These are phyloP conservation scores for Taphrorychus bicolor DNA, from an alignment of 2,888 invertebrate species.

Conservation along the genomic window DNA sequence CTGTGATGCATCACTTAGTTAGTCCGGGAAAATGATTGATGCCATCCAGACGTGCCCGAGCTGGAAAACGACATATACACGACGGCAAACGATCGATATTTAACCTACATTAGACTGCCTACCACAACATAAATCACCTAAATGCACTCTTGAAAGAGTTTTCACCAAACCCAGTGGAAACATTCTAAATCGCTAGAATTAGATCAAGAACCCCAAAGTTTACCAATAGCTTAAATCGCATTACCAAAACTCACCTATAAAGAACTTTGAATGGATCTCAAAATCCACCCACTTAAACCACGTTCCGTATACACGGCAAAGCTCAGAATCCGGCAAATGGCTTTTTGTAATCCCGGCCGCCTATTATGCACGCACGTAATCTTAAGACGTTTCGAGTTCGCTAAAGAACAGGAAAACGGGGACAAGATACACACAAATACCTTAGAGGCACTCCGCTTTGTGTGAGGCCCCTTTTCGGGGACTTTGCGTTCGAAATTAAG, in stretches of 20 bases:
- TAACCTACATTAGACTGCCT: not conserved
- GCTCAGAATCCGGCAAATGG: slow-evolving; percentile 13
- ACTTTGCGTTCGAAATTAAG: slow-evolving; percentile 8
- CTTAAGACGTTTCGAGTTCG: slow-evolving; percentile 16
- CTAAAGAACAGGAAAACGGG: slow-evolving; percentile 5
- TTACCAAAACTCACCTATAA: too few relatives aligned
- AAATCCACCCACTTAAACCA: not conserved
- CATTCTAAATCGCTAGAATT: too few relatives aligned
- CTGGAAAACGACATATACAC: not conserved
- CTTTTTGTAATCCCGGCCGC: slow-evolving; percentile 15
- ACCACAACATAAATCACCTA: not conserved
- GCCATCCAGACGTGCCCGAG: not conserved
- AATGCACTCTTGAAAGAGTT: not conserved
- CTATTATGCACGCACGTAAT: slow-evolving; percentile 28
- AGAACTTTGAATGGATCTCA: not conserved
- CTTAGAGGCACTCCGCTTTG: slow-evolving; percentile 16
- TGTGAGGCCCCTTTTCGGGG: slow-evolving; percentile 4
- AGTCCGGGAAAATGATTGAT: not conserved
- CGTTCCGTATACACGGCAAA: not conserved
- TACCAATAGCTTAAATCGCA: too few relatives aligned
- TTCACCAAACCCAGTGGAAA: too few relatives aligned
- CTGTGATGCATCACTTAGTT: not conserved
- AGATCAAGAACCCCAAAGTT: too few relatives aligned
- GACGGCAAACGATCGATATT: not conserved
- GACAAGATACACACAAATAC: slow-evolving; percentile 16